A percentile compares a stretch with the other conserved stretches of the same genome.
phyloP scores from a whole-genome alignment of 2,888 invertebrate genomes.

The Hemistola chrysoprasaria region DNA sequence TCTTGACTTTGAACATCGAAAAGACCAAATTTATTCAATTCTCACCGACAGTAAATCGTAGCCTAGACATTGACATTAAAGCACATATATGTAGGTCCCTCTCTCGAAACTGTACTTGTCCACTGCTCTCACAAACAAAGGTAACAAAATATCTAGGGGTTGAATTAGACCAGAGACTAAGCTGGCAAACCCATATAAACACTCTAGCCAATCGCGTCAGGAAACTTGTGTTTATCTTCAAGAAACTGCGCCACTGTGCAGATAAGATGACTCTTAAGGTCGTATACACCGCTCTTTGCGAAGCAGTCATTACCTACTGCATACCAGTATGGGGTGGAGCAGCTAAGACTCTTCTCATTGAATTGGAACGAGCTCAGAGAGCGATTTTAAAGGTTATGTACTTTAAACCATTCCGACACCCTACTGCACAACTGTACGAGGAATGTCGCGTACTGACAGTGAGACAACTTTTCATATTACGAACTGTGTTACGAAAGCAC shows the following conservation, averaged over 20 bases:
- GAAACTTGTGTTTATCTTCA: constrained; percentile 9
- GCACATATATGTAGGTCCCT: constrained; percentile 2
- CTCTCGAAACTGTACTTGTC: neutral
- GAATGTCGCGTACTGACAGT: constrained; percentile 2
- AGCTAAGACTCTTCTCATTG: neutral
- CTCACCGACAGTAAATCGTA: constrained; percentile 3
- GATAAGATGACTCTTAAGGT: neutral
- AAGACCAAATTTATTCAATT: constrained; percentile 14
- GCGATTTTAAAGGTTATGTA: constrained; percentile 2
- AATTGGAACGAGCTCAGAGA: constrained; percentile 3
- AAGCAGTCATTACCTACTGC: constrained; percentile 8
- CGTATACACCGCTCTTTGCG: neutral
- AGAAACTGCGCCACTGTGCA: constrained; percentile 1
- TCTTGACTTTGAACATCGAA: constrained; percentile 7
- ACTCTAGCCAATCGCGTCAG: neutral
- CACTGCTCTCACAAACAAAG: neutral
- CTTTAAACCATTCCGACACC: neutral
- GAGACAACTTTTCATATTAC: constrained; percentile 6
- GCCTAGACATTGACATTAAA: constrained; percentile 1
- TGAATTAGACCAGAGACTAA: neutral
- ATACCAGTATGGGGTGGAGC: constrained; percentile 9
- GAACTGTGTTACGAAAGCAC: too few relatives aligned
- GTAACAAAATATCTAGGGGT: constrained; percentile 9
- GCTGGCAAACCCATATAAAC: constrained; percentile 1
- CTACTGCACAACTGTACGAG: constrained; percentile 2